A percentile compares a stretch with the other conserved stretches of the same genome.
These are phyloP conservation scores for Corvus moneduloides DNA, from an alignment of 2,113 vertebrate species.

Conservation along the genomic window DNA sequence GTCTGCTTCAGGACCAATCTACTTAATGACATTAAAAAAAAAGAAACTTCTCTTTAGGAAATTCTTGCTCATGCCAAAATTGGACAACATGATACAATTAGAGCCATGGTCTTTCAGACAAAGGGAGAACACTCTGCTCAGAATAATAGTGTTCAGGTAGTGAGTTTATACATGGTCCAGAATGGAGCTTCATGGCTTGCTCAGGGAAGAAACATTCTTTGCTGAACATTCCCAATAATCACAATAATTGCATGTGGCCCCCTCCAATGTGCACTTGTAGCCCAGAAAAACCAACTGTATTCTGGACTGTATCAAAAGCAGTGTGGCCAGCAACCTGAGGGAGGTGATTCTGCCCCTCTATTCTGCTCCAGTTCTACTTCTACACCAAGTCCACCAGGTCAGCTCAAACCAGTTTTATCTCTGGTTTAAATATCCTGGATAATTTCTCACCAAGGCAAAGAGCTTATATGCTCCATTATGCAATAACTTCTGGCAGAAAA, in stretches of 20 bases:
- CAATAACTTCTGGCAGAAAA: background rate
- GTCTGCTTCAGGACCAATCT: background rate
- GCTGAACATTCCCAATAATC: background rate
- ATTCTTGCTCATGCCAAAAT: background rate
- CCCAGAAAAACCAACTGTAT: background rate
- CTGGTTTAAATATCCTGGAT: background rate
- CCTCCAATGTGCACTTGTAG: rapidly evolving
- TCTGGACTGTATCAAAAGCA: background rate
- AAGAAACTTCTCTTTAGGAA: background rate
- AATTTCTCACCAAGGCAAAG: background rate
- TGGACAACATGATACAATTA: background rate
- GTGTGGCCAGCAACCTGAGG: rapidly evolving
- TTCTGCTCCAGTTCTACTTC: background rate
- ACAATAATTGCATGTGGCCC: background rate
- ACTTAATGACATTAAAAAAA: background rate
- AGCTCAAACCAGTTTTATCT: background rate
- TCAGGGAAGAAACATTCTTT: background rate
- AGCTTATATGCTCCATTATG: background rate
- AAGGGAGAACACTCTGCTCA: background rate
- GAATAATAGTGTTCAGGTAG: background rate
- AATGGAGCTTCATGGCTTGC: background rate
- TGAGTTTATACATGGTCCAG: background rate
- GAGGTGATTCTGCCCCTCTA: background rate
- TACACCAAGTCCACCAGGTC: background rate
- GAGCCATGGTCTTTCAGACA: background rate